Percentiles rank a stretch among this genome's conserved stretches.
Evolutionary conservation across 2,113 vertebrate genomes (phyloP).

Genomic region (Pedetes capensis): DNA sequence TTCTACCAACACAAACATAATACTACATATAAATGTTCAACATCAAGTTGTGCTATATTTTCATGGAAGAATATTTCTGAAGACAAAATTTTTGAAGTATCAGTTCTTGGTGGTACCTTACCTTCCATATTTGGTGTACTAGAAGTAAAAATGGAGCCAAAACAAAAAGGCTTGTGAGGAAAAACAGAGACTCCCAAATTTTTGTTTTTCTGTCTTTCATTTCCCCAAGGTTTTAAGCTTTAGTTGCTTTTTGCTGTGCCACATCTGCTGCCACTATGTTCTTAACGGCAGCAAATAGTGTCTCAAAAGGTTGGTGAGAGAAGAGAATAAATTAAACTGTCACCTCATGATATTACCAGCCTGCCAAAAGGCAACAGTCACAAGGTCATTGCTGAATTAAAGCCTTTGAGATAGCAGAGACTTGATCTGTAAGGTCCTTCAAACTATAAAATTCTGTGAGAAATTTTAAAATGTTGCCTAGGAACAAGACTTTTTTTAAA

Average conservation of each 20-base stretch:
- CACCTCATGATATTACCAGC: background rate
- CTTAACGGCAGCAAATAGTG: background rate
- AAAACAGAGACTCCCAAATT: constrained; percentile 64
- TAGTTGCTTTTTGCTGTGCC: background rate
- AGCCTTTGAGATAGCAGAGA: background rate
- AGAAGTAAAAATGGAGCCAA: constrained; percentile 51
- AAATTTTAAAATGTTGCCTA: constrained; percentile 23
- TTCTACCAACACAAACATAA: constrained; percentile 42
- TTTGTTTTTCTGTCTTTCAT: constrained; percentile 65
- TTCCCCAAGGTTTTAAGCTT: constrained; percentile 28
- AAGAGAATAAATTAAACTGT: constrained; percentile 6
- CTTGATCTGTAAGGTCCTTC: background rate
- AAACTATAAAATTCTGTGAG: background rate
- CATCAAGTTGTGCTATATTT: constrained; percentile 6
- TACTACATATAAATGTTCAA: background rate
- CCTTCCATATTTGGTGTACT: constrained; percentile 43
- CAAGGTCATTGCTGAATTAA: constrained; percentile 32
- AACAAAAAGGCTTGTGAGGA: constrained; percentile 57
- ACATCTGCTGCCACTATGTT: constrained; percentile 6
- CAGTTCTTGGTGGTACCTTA: constrained; percentile 24
- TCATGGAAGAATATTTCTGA: constrained; percentile 18
- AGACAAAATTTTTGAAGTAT: background rate
- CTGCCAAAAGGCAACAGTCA: constrained; percentile 48
- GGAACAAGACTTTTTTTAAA: background rate
- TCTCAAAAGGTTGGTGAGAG: constrained; percentile 18